A percentile compares a stretch with the other conserved stretches of the same genome.
These are phyloP conservation scores for Haemorhous mexicanus DNA, from an alignment of 2,113 vertebrate genomes.

Conservation along the genomic window DNA sequence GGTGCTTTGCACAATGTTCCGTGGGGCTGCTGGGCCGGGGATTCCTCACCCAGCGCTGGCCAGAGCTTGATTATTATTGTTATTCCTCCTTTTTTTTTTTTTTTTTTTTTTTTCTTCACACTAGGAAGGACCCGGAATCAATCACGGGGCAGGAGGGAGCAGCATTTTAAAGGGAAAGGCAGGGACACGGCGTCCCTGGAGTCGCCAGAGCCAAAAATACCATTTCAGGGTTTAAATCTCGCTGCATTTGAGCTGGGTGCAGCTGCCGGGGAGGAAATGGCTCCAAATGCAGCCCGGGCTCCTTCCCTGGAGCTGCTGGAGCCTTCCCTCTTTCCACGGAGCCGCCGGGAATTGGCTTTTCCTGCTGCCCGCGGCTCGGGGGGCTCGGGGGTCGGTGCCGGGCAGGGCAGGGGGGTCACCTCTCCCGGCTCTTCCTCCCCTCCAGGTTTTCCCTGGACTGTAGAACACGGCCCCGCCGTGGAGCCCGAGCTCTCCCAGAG, in stretches of 20 bases:
- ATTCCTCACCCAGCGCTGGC: neutral
- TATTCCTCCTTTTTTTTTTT: neutral
- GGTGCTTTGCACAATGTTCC: neutral
- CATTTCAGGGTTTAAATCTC: constrained; percentile 24
- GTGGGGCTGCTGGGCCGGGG: neutral
- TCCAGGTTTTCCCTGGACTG: neutral
- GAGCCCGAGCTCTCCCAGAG: neutral
- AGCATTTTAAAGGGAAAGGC: constrained; percentile 35
- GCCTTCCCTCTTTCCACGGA: neutral
- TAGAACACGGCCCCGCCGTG: neutral
- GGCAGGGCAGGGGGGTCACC: neutral
- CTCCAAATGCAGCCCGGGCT: neutral
- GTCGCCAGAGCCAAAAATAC: constrained; percentile 18
- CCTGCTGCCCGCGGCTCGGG: neutral
- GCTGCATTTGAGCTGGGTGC: neutral
- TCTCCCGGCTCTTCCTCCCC: neutral
- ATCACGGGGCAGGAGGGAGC: constrained; percentile 35
- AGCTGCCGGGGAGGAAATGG: neutral
- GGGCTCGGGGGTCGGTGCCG: too few relatives aligned
- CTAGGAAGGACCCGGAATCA: constrained; percentile 38
- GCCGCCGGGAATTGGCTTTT: neutral
- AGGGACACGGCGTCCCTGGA: neutral
- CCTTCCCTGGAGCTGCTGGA: neutral
- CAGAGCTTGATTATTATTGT: neutral
- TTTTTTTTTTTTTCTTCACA: neutral